A percentile compares a stretch with the other conserved stretches of the same genome.
phyloP scores from a whole-genome alignment of 2,888 invertebrate genomes.

The Apodemia duryi region DNA sequence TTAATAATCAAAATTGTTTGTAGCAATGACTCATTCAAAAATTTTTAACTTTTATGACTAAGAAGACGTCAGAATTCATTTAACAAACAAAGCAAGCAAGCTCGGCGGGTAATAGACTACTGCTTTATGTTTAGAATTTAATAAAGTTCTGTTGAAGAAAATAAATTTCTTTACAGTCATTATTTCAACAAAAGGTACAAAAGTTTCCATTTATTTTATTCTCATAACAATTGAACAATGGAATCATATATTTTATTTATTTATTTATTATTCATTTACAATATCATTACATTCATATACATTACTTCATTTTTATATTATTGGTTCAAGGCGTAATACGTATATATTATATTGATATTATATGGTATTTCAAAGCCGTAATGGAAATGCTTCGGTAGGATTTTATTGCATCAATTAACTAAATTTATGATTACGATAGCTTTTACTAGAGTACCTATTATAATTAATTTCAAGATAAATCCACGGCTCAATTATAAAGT shows the following conservation, averaged over 20 bases:
- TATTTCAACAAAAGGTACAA: not conserved
- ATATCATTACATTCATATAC: not conserved
- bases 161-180: constrained; percentile 3
- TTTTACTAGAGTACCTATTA: too few relatives aligned
- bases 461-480: too few relatives aligned
- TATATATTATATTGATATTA: too few relatives aligned
- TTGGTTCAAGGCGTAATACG: too few relatives aligned
- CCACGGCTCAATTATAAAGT: too few relatives aligned
- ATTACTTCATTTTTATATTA: too few relatives aligned
- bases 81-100: constrained; percentile 16
- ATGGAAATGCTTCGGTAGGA: too few relatives aligned
- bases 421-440: too few relatives aligned
- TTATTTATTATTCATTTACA: too few relatives aligned
- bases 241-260: not conserved
- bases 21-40: constrained; percentile 7
- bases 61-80: constrained; percentile 1
- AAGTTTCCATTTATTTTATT: constrained; percentile 13
- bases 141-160: constrained; percentile 12
- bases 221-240: constrained; percentile 5
- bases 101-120: constrained; percentile 22
- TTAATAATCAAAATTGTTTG: not conserved
- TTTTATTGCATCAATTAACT: too few relatives aligned
- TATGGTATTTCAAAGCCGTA: too few relatives aligned
- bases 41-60: not conserved
- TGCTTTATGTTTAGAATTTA: constrained; percentile 24